Evolutionary conservation across 2,888 invertebrate genomes (phyloP).

Genomic region (Agonopterix subpropinquella): DNA sequence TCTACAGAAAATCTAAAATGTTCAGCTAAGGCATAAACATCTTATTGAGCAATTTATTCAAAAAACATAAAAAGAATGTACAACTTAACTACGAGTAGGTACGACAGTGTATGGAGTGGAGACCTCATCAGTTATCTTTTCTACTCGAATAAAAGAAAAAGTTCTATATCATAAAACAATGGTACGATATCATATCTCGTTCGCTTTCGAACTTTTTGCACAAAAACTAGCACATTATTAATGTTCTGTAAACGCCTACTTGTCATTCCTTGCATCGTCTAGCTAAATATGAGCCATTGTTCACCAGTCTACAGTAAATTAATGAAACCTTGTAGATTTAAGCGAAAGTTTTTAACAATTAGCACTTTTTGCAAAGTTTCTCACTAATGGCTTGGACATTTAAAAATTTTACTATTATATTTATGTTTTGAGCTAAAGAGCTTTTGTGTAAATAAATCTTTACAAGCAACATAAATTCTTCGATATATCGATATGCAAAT

Average conservation of each 20-base stretch:
- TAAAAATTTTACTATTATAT: background rate
- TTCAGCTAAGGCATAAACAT: no score
- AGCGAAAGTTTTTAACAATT: slow-evolving; percentile 9
- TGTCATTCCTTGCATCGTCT: background rate
- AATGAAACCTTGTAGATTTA: slow-evolving; percentile 4
- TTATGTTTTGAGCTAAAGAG: background rate
- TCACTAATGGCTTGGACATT: background rate
- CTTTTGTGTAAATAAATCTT: slow-evolving; percentile 6
- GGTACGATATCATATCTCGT: background rate
- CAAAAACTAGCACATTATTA: background rate
- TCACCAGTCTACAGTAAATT: slow-evolving; percentile 6
- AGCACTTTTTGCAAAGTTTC: background rate
- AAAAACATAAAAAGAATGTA: no score
- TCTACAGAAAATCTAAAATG: no score
- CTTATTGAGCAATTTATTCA: no score
- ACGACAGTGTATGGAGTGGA: no score
- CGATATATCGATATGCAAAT: slow-evolving; percentile 26
- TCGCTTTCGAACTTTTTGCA: slow-evolving; percentile 3
- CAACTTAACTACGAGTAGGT: no score
- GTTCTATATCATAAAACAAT: no score
- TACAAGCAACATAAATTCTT: slow-evolving; percentile 14
- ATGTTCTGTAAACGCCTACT: background rate
- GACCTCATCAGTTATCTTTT: no score
- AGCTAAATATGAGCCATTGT: slow-evolving; percentile 5
- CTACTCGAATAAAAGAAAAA: no score